Base-by-base conservation (phyloP, 2,113 vertebrate species). In the Megaceryle maxima region DNA sequence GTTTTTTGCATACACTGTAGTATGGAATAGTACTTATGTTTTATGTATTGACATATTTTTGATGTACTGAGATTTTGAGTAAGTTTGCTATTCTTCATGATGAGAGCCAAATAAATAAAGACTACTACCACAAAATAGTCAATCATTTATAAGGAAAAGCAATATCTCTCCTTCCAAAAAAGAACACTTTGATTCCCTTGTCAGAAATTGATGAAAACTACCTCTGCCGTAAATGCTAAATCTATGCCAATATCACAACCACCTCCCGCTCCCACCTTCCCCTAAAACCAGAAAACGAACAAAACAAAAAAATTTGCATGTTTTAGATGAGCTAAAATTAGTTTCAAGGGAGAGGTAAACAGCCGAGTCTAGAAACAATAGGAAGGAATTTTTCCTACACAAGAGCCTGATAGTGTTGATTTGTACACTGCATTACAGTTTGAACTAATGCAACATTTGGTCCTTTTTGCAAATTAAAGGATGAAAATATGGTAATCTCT, bases 21-120 rank as follows among this genome's bases (percentile, higher is more conserved):
- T 93, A 95, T 89, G 81, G 94, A 96, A 96, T 37, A 90, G 79
- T 95, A 97, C 93, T 97, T 97, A 90, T 91, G 94, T 97, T 97
- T 97, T 96, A 97, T 94, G 96, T 97, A 96, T 97, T 92, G 96
- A 94, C 92, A 88, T 97, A 95, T 97, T 97, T 96, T 97, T 95
- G 94, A 97, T 97, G 94, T 94, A 96, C 95, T 94, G 94, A 94
- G 89, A 94, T 97, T 97, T 72, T 95, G 92, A 97, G 18, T 94
- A 97, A 92, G 76, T 94, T 97, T 87, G 89, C 96, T 96, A 96
- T 95, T 96, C 88, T 97, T 97, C 96, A 92, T 50, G 92, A 95
- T 94, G 83, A 97, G 94, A 97, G 85, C 74, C 95, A 97, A 97
- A 97, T 97, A 97, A 97, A 97, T 96, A 97, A 96, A 95, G 96